phyloP scores from a whole-genome alignment of 2,888 invertebrate species.

The Cyclophora punctaria region DNA sequence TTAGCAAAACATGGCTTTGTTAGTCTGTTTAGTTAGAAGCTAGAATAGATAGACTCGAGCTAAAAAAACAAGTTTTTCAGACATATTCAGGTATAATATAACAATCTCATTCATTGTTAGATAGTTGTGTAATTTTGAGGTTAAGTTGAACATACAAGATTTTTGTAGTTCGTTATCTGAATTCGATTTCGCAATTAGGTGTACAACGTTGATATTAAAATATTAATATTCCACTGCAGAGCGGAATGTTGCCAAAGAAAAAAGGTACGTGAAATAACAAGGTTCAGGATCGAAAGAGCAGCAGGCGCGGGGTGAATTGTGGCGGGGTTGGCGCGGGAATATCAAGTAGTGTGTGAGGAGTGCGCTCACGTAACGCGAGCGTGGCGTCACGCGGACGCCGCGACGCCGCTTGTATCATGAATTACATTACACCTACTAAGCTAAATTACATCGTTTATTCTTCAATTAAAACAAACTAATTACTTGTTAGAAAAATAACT shows the following conservation, averaged over 20 bases:
- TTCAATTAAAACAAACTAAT: slow-evolving; percentile 7
- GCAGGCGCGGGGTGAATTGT: slow-evolving; percentile 61
- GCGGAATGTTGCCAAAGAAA: slow-evolving; percentile 34
- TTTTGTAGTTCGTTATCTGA: no score
- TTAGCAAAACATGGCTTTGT: no score
- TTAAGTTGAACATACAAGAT: no score
- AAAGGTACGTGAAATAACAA: slow-evolving; percentile 52
- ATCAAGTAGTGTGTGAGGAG: slow-evolving; percentile 44
- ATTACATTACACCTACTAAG: slow-evolving; percentile 33
- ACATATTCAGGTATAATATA: no score
- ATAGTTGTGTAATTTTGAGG: no score
- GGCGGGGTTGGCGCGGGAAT: slow-evolving; percentile 48
- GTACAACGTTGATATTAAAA: slow-evolving; percentile 17
- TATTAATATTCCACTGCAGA: slow-evolving; percentile 32
- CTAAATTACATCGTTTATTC: slow-evolving; percentile 22
- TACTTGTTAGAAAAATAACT: no score
- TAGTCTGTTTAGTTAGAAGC: no score
- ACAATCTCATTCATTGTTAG: no score
- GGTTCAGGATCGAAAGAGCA: slow-evolving; percentile 51
- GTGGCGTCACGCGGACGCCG: slow-evolving; percentile 51
- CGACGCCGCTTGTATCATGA: slow-evolving; percentile 38
- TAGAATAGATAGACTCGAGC: no score
- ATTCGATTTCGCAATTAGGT: not conserved
- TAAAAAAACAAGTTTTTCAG: no score
- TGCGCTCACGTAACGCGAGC: slow-evolving; percentile 43